Evolutionary conservation across 2,888 invertebrate species (phyloP).

Genomic region (Sympetrum striolatum): DNA sequence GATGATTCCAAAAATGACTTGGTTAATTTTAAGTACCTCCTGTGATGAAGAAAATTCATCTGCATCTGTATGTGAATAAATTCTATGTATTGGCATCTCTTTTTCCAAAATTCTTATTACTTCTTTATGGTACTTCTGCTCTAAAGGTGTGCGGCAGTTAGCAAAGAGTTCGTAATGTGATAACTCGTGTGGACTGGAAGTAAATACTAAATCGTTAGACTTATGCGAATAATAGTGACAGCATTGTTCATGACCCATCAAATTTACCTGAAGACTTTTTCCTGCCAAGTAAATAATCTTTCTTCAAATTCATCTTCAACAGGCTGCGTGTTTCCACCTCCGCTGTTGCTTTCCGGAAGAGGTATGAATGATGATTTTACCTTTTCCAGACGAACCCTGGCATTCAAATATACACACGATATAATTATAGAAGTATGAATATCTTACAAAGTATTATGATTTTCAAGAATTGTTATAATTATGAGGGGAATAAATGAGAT

Average conservation of each 20-base stretch:
- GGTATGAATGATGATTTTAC: constrained; percentile 48
- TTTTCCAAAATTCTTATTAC: constrained; percentile 56
- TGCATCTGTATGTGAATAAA: constrained; percentile 68
- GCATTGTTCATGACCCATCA: neutral
- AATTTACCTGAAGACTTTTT: constrained; percentile 61
- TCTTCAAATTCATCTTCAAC: constrained; percentile 52
- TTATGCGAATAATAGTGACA: neutral
- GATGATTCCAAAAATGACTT: neutral
- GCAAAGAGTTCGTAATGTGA: constrained; percentile 61
- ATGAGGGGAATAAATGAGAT: no score
- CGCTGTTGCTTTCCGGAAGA: constrained; percentile 45
- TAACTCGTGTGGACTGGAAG: constrained; percentile 66
- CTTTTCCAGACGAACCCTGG: constrained; percentile 48
- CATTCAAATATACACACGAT: neutral
- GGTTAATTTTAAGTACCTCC: constrained; percentile 19
- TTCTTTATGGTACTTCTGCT: constrained; percentile 64
- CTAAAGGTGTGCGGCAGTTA: constrained; percentile 69
- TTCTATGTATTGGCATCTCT: constrained; percentile 51
- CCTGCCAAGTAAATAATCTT: constrained; percentile 71
- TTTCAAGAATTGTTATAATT: no score
- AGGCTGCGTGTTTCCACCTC: constrained; percentile 18
- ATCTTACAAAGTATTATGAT: no score
- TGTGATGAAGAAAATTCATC: constrained; percentile 59
- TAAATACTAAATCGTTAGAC: neutral
- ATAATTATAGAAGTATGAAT: neutral